Conservation (phyloP, 1,140 invertebrate species). For the Leptinotarsa undecemlineata region DNA sequence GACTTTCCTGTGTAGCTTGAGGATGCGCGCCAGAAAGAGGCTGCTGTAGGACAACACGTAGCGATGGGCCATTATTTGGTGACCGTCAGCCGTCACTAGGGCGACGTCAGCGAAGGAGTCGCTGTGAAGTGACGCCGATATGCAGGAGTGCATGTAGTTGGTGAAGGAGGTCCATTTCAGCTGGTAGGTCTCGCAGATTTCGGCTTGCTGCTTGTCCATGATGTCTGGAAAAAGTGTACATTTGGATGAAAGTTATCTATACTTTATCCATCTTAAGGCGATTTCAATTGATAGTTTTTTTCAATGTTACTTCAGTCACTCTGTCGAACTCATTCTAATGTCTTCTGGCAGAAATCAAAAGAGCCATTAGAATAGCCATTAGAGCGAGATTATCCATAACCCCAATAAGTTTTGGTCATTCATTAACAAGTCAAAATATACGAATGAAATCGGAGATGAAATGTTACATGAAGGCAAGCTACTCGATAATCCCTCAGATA, state of each 20-base stretch:
- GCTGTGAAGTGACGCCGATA: slow-evolving; percentile 71
- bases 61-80: slow-evolving; percentile 82
- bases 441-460: no score
- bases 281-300: no score
- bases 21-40: slow-evolving; percentile 59
- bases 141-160: slow-evolving; percentile 76
- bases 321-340: no score
- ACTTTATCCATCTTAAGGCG: no score
- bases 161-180: slow-evolving; percentile 85
- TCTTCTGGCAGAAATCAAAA: no score
- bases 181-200: slow-evolving; percentile 73
- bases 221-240: background rate
- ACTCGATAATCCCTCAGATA: no score
- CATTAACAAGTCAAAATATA: no score
- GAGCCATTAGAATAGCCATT: no score
- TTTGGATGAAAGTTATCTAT: background rate
- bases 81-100: slow-evolving; percentile 77
- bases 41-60: slow-evolving; percentile 83
- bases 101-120: slow-evolving; percentile 84
- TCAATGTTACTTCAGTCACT: no score
- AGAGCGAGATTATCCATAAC: no score
- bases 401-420: no score
- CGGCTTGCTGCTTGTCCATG: slow-evolving; percentile 34
- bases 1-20: slow-evolving; percentile 61
- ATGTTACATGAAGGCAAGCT: no score